Conservation (phyloP, 1,140 invertebrate species). For the Trichomalopsis sarcophagae region DNA sequence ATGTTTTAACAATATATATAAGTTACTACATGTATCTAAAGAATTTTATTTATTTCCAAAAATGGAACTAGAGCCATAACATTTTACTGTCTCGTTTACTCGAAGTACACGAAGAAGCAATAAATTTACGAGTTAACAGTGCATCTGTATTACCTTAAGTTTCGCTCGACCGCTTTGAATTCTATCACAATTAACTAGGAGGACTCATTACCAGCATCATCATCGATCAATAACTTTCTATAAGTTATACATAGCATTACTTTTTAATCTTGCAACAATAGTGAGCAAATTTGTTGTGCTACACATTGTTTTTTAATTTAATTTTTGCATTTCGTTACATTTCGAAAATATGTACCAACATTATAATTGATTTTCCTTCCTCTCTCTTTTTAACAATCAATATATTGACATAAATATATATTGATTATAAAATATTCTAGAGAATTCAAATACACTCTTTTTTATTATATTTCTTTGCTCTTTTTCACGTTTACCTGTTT, state of each 20-base stretch:
- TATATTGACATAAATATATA: slow-evolving; percentile 54
- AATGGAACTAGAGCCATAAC: slow-evolving; percentile 35
- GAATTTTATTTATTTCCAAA: slow-evolving; percentile 14
- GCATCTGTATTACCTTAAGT: slow-evolving; percentile 22
- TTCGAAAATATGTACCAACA: slow-evolving; percentile 47
- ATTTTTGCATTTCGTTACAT: slow-evolving; percentile 17
- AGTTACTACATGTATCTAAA: slow-evolving; percentile 13
- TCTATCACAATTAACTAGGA: slow-evolving; percentile 68
- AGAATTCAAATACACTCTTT: slow-evolving; percentile 59
- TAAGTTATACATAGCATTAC: background rate
- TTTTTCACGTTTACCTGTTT: slow-evolving; percentile 8
- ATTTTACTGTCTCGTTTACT: slow-evolving; percentile 29
- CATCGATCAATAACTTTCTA: slow-evolving; percentile 36
- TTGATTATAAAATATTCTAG: slow-evolving; percentile 66
- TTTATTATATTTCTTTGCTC: slow-evolving; percentile 39
- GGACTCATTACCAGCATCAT: slow-evolving; percentile 57
- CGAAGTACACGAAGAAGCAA: slow-evolving; percentile 29
- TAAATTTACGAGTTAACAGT: slow-evolving; percentile 29
- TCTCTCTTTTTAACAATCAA: slow-evolving; percentile 49
- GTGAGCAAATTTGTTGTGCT: slow-evolving; percentile 40
- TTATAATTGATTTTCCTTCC: slow-evolving; percentile 50
- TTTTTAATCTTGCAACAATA: slow-evolving; percentile 21
- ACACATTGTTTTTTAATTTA: slow-evolving; percentile 39
- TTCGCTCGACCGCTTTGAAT: slow-evolving; percentile 50
- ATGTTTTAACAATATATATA: background rate